A percentile compares a stretch with the other conserved stretches of the same genome.
phyloP scores from a whole-genome alignment of 2,797 vertebrate genomes.

The Gallinago stenura region DNA sequence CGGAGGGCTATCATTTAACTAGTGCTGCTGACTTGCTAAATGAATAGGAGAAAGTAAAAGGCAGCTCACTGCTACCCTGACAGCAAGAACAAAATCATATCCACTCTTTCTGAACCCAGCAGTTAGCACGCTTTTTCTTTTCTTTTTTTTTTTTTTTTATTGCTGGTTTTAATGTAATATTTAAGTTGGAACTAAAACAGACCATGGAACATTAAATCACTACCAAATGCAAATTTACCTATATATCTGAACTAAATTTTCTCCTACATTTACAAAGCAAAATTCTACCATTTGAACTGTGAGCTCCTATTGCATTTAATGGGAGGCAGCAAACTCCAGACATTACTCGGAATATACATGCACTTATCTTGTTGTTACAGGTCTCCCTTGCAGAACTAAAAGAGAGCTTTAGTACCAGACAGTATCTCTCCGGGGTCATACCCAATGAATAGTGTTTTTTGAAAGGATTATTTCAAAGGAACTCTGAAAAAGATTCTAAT shows the following conservation, averaged over 20 bases:
- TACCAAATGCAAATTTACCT: constrained; percentile 72
- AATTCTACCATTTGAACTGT: constrained; percentile 59
- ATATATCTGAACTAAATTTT: constrained; percentile 56
- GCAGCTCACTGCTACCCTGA: constrained; percentile 17
- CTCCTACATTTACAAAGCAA: constrained; percentile 69
- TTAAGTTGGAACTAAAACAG: constrained; percentile 69
- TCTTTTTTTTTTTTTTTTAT: not conserved
- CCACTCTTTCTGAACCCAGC: constrained; percentile 43
- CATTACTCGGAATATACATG: constrained; percentile 51
- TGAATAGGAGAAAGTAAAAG: constrained; percentile 42
- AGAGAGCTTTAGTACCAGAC: constrained; percentile 59
- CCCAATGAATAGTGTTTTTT: constrained; percentile 58
- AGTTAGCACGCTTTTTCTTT: not conserved
- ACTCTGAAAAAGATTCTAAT: constrained; percentile 65
- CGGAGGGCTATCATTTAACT: constrained; percentile 37
- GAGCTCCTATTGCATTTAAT: constrained; percentile 53
- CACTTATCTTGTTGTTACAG: constrained; percentile 73
- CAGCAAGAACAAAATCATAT: constrained; percentile 53
- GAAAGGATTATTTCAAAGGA: constrained; percentile 70
- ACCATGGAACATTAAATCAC: constrained; percentile 64
- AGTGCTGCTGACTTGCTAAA: constrained; percentile 60
- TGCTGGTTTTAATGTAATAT: constrained; percentile 68
- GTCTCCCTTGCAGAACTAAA: constrained; percentile 37
- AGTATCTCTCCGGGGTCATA: constrained; percentile 59
- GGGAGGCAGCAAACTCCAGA: constrained; percentile 53